Conservation (phyloP, 2,797 vertebrate species). For the Triplophysa yarkandensis region DNA sequence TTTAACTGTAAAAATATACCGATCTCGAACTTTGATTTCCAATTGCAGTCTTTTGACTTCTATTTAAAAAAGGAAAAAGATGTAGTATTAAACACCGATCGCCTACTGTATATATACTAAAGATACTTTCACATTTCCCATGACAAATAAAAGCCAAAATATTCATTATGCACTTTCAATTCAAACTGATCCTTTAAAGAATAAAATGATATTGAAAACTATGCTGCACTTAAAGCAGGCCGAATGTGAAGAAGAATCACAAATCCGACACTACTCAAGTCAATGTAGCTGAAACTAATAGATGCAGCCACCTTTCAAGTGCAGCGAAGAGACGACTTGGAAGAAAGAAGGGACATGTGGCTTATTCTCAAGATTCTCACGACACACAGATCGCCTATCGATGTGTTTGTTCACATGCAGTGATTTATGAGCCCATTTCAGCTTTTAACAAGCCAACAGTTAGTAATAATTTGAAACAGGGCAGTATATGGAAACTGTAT, state of each 20-base stretch:
- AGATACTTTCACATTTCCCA: not conserved
- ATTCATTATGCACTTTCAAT: not conserved
- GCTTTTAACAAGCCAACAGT: not conserved
- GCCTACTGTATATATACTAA: too few relatives aligned
- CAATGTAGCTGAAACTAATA: slow-evolving; percentile 37
- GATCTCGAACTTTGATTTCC: too few relatives aligned
- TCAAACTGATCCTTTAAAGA: not conserved
- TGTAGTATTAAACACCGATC: too few relatives aligned
- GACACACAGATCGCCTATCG: not conserved
- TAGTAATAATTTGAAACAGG: not conserved
- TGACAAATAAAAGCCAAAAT: not conserved
- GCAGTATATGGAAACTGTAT: not conserved
- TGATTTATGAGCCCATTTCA: slow-evolving; percentile 1
- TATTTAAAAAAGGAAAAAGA: too few relatives aligned
- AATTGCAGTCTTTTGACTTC: too few relatives aligned
- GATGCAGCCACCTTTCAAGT: slow-evolving; percentile 23
- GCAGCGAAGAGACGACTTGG: slow-evolving; percentile 19
- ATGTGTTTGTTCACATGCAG: not conserved
- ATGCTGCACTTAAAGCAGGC: not conserved
- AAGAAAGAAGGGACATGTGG: not conserved
- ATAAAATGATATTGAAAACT: slow-evolving; percentile 2
- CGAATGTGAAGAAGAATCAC: not conserved
- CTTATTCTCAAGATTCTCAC: not conserved
- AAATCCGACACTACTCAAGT: slow-evolving; percentile 14
- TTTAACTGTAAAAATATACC: not conserved